phyloP scores from a whole-genome alignment of 2,113 vertebrate genomes.

The Callipepla californica region DNA sequence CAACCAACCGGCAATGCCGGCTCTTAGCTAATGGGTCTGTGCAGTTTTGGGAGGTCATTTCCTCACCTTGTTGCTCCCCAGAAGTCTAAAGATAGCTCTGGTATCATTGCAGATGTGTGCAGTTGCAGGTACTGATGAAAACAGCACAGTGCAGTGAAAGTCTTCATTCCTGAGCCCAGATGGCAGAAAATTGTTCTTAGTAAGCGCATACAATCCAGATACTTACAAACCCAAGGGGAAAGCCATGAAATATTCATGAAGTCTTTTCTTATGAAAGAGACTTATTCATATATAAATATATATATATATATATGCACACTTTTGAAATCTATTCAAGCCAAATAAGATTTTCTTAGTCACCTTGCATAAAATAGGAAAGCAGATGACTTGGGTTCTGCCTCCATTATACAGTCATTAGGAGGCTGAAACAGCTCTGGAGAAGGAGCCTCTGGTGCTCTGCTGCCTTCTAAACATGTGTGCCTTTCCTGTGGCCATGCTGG shows the following conservation, averaged over 20 bases:
- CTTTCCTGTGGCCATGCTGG: neutral
- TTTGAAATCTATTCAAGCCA: conserved; percentile 66
- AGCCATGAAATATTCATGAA: conserved; percentile 70
- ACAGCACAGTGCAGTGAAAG: neutral
- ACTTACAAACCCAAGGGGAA: conserved; percentile 9
- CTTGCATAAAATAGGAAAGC: conserved; percentile 52
- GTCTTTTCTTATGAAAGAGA: conserved; percentile 60
- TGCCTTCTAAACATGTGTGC: neutral
- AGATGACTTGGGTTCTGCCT: conserved; percentile 45
- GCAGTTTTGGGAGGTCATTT: neutral
- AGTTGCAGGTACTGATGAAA: neutral
- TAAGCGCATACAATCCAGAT: conserved; percentile 40
- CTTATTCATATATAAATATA: conserved; percentile 32
- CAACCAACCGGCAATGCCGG: neutral
- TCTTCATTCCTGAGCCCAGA: neutral
- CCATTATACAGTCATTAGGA: conserved; percentile 39
- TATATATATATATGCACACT: neutral
- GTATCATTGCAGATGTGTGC: neutral
- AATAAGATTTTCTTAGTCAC: conserved; percentile 68
- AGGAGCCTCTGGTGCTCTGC: conserved; percentile 29
- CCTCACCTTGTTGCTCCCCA: neutral
- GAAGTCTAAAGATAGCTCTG: neutral
- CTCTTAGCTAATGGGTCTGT: neutral
- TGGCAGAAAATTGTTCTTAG: conserved; percentile 34
- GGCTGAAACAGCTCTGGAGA: conserved; percentile 42